Percentiles rank a stretch among this genome's conserved stretches.
Conservation (phyloP, 1,140 invertebrate genomes). For the Euglossa dilemma region DNA sequence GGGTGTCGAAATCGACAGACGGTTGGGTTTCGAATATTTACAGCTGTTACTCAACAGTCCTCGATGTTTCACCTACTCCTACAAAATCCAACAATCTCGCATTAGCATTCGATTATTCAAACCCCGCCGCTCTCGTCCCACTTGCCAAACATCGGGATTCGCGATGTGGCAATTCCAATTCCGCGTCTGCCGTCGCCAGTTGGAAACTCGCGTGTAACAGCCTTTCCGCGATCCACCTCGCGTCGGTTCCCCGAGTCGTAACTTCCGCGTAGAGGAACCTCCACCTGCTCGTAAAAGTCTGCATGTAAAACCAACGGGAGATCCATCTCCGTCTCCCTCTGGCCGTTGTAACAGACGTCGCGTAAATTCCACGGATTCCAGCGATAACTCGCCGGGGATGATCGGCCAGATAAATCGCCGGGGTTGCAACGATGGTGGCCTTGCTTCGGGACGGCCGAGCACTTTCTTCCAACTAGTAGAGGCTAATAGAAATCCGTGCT, state of each 20-base stretch:
- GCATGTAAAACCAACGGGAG: background rate
- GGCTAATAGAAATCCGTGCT: conserved; percentile 59
- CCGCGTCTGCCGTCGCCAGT: no score
- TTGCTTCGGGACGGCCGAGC: conserved; percentile 23
- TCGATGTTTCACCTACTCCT: no score
- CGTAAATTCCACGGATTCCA: background rate
- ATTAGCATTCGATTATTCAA: background rate
- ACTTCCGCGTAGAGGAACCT: background rate
- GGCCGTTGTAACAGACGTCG: background rate
- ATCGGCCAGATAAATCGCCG: conserved; percentile 34
- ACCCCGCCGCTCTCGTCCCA: background rate
- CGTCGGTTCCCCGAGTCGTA: background rate
- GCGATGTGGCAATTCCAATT: background rate
- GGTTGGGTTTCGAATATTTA: background rate
- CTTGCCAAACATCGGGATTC: background rate
- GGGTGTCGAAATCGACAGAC: background rate
- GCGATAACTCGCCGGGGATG: conserved; percentile 11
- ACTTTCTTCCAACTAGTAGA: conserved; percentile 25
- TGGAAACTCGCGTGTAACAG: background rate
- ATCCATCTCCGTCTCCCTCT: background rate
- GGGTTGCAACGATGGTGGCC: conserved; percentile 1
- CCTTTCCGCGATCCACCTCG: background rate
- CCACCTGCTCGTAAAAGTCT: background rate
- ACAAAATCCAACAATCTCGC: no score
- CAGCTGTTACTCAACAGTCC: background rate